Base-by-base conservation (phyloP, 2,797 vertebrate species). In the Calcarius lapponicus region DNA sequence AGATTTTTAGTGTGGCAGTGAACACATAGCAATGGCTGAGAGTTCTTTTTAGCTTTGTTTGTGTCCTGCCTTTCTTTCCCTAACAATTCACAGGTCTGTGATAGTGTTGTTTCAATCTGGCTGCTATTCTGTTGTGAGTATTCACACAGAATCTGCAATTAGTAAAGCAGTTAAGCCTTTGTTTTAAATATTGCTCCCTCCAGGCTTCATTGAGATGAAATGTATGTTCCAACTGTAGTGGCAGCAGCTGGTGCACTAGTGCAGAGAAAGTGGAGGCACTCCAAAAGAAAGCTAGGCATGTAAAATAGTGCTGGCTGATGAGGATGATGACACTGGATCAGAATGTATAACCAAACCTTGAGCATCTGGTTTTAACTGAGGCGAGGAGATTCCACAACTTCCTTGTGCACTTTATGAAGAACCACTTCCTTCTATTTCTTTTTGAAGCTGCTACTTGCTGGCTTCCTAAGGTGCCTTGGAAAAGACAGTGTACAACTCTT, bases 301-400 rank as follows among this genome's bases (percentile, higher is more conserved):
- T 29, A 66, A 57, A 87, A 34, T 7, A 60, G 51, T 17, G 40
- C 57, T 67, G 60, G 29, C 26, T 28, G 31, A 9, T 28, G 1
- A 56, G 40, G 56, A 58, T 28, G 36, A 87, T 16, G 11, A 5
- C 64, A 8, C 20, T 13, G n/a, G 67, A 78, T 81, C 56, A 51
- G 85, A 84, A n/a, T 29, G 17, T n/a, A n/a, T 15, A 70, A 76
- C 57, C 64, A 88, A 79, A 72, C 0, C 62, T 56, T 26, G 61
- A 79, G 74, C 74, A 82, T 87, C 81, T 93, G 84, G 26, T 93
- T 93, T 85, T 86, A 72, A 65, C 86, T 36, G 62, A 86, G 50
- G 19, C 0, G 0, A 79, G 66, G 91, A 75, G 57, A 65, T 81
- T 66, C 56, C 53, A 64, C 48, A 70, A 20, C 43, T 80, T 93